Base-by-base conservation (phyloP, 2,797 vertebrate genomes). In the Uromys caudimaculatus region DNA sequence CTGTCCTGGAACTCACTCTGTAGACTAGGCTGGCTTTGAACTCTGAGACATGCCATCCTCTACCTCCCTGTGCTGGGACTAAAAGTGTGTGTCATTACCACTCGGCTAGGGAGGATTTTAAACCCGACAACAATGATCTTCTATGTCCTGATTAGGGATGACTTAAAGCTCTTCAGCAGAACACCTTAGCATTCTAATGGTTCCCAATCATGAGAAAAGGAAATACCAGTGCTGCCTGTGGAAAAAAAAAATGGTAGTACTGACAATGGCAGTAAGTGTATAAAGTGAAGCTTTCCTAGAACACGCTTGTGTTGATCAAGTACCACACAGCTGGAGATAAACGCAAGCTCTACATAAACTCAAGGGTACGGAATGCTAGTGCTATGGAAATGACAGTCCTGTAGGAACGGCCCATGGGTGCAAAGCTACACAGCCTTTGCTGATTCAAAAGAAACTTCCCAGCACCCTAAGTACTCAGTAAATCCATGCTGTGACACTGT, bases 291-390 rank as follows among this genome's bases (percentile, higher is more conserved):
- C 60, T 92, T 93, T 93, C 83, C 90, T 27, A 24, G 12, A 91
- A 71, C 44, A 91, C 62, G 41, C 23, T 87, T 89, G 91, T 41
- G 32, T 81, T 38, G 62, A 95, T 67, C n/a, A 96, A 84, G 54
- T 44, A 47, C 85, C 87, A 91, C 27, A 27, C 50, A n/a, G 58
- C 79, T 92, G 52, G 64, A 75, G 81, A 92, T 50, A 84, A 67
- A 94, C 23, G 58, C 95, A 38, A 77, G 78, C 41, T 47, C 56
- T 91, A 60, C 90, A 78, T 84, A 81, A 91, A 94, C 64, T 73
- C 75, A 81, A 3, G 7, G 27, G 56, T 77, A 58, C 17, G 90
- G 86, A 91, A 91, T 29, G 29, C 64, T 50, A 58, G 1, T 23
- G 41, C 78, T 94, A 64, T 13, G 47, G 38, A 93, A 64, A 62